These are phyloP conservation scores for Morinoia aosen DNA, from an alignment of 2,888 invertebrate species.

Conservation along the genomic window DNA sequence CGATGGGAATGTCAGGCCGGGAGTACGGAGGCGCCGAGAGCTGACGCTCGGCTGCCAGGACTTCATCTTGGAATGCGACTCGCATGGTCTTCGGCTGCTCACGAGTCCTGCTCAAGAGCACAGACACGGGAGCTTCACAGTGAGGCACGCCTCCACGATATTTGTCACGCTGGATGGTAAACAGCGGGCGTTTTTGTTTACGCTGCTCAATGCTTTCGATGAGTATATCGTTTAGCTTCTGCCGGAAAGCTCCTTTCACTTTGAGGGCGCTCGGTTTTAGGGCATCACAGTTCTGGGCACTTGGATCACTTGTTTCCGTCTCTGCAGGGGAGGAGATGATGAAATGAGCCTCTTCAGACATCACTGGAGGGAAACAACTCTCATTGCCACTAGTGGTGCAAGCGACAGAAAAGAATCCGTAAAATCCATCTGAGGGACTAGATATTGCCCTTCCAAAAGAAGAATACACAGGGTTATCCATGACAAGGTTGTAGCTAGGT, in stretches of 20 bases:
- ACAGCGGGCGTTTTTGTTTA: slow-evolving; percentile 6
- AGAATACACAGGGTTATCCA: slow-evolving; percentile 40
- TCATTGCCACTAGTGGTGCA: not conserved
- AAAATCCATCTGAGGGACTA: slow-evolving; percentile 34
- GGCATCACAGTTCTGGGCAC: not conserved
- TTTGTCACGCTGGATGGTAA: slow-evolving; percentile 14
- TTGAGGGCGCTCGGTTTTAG: not conserved
- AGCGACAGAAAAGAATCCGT: slow-evolving; percentile 26
- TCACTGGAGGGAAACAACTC: not conserved
- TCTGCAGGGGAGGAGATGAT: slow-evolving; percentile 14
- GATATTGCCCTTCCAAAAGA: slow-evolving; percentile 20
- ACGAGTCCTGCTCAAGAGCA: not conserved
- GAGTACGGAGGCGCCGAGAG: not conserved
- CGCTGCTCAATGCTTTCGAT: slow-evolving; percentile 43
- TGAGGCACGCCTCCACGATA: not conserved
- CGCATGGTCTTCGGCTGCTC: slow-evolving; percentile 20
- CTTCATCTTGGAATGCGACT: slow-evolving; percentile 28
- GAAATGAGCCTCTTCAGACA: slow-evolving; percentile 32
- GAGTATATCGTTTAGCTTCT: slow-evolving; percentile 27
- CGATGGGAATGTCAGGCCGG: not conserved
- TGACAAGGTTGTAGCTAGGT: slow-evolving; percentile 19
- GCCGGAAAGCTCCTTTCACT: slow-evolving; percentile 30
- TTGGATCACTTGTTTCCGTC: not conserved
- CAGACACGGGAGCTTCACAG: not conserved
- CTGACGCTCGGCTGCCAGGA: not conserved